Evolutionary conservation across 2,888 invertebrate species (phyloP).

Genomic region (Laothoe populi): DNA sequence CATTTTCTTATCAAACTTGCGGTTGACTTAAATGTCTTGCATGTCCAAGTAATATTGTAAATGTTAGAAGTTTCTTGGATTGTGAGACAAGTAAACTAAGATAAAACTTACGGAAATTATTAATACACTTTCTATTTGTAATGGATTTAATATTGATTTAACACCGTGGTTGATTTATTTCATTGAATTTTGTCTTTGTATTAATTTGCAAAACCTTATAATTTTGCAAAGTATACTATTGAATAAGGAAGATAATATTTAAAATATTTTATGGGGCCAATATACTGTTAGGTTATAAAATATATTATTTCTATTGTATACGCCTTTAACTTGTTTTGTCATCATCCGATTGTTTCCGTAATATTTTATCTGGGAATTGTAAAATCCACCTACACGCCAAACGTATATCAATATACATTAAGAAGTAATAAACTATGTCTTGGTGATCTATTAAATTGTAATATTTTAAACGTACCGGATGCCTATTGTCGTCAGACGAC

Average conservation of each 20-base stretch:
- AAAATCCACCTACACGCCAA: conserved; percentile 39
- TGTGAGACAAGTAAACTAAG: conserved; percentile 18
- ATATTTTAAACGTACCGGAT: conserved; percentile 21
- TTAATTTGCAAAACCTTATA: background rate
- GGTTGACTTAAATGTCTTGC: conserved; percentile 21
- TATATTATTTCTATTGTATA: conserved; percentile 30
- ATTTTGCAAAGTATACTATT: background rate
- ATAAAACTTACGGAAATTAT: conserved; percentile 23
- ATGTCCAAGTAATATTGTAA: conserved; percentile 7
- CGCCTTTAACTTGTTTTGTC: conserved; percentile 33
- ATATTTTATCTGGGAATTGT: conserved; percentile 32
- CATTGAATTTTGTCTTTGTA: background rate
- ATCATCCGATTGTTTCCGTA: conserved; percentile 33
- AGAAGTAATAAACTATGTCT: conserved; percentile 16
- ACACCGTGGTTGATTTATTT: background rate
- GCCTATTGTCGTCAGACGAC: conserved; percentile 12
- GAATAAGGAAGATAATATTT: background rate
- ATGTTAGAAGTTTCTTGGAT: conserved; percentile 18
- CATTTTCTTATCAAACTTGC: conserved; percentile 35
- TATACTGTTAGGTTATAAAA: conserved; percentile 29
- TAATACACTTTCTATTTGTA: conserved; percentile 12
- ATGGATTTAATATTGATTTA: background rate
- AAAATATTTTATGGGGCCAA: conserved; percentile 28
- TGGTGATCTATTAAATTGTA: conserved; percentile 16
- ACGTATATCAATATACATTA: conserved; percentile 28